A percentile compares a stretch with the other conserved stretches of the same genome.
Evolutionary conservation across 1,140 invertebrate species (phyloP).

Genomic region (Anthonomus grandis): DNA sequence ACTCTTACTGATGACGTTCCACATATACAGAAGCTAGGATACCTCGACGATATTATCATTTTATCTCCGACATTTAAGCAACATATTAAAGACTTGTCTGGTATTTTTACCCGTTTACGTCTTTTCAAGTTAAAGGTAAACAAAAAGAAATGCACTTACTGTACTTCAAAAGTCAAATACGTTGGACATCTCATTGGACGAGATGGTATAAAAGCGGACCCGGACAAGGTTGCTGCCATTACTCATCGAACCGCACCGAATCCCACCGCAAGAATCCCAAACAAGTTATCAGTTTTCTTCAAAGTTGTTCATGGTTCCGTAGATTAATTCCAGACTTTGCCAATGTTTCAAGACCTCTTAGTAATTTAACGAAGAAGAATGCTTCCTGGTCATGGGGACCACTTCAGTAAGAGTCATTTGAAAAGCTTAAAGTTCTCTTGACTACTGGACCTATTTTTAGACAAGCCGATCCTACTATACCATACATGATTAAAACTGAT

Average conservation of each 20-base stretch:
- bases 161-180: not conserved
- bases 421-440: conserved; percentile 19
- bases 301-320: conserved; percentile 37
- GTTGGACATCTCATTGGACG: not conserved
- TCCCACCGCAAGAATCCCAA: conserved; percentile 35
- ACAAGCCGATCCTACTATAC: conserved; percentile 1
- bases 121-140: conserved; percentile 33
- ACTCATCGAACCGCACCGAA: conserved; percentile 24
- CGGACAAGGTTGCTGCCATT: conserved; percentile 19
- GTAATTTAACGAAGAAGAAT: conserved; percentile 20
- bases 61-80: no score
- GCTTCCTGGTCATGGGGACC: conserved; percentile 28
- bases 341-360: conserved; percentile 35
- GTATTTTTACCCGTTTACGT: not conserved
- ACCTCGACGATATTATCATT: no score
- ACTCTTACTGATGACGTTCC: conserved; percentile 7
- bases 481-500: conserved; percentile 36
- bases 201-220: conserved; percentile 1
- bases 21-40: no score
- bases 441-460: conserved; percentile 7
- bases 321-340: conserved; percentile 47
- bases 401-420: conserved; percentile 30
- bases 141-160: conserved; percentile 34
- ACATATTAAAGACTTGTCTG: not conserved
- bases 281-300: conserved; percentile 29